Conservation (phyloP, 2,888 invertebrate genomes). For the Leptura quadrifasciata region DNA sequence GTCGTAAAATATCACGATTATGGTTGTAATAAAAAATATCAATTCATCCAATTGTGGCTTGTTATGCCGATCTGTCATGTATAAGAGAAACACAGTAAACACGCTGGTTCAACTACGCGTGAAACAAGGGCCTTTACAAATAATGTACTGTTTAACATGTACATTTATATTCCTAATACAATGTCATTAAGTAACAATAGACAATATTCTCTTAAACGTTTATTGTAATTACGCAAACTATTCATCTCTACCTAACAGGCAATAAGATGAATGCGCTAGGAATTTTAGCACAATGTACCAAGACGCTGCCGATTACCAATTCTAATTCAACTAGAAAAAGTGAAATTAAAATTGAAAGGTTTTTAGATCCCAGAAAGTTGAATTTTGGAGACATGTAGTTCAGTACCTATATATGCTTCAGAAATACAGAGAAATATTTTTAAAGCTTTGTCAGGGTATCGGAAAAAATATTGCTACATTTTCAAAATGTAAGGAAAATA, state of each 20-base stretch:
- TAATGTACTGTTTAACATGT: constrained; percentile 3
- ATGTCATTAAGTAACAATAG: constrained; percentile 16
- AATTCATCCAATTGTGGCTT: constrained; percentile 5
- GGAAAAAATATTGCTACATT: no score
- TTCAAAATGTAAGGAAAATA: no score
- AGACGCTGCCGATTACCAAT: no score
- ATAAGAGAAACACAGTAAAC: constrained; percentile 1
- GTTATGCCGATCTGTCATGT: constrained; percentile 9
- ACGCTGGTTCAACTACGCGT: constrained; percentile 9
- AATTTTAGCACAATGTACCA: no score
- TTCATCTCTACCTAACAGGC: background rate
- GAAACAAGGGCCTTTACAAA: constrained; percentile 10
- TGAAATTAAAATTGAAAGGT: no score
- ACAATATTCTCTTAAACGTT: constrained; percentile 3
- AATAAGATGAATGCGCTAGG: no score
- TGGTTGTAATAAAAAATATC: constrained; percentile 4
- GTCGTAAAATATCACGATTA: constrained; percentile 17
- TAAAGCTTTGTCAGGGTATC: no score
- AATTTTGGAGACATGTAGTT: no score
- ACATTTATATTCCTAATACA: constrained; percentile 14
- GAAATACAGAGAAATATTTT: no score
- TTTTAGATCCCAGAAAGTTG: no score
- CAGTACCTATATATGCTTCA: no score
- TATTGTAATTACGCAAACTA: constrained; percentile 3
- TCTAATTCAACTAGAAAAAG: no score